Percentiles rank a stretch among this genome's conserved stretches.
Conservation (phyloP, 2,113 vertebrate species). For the Parotia lawesii region DNA sequence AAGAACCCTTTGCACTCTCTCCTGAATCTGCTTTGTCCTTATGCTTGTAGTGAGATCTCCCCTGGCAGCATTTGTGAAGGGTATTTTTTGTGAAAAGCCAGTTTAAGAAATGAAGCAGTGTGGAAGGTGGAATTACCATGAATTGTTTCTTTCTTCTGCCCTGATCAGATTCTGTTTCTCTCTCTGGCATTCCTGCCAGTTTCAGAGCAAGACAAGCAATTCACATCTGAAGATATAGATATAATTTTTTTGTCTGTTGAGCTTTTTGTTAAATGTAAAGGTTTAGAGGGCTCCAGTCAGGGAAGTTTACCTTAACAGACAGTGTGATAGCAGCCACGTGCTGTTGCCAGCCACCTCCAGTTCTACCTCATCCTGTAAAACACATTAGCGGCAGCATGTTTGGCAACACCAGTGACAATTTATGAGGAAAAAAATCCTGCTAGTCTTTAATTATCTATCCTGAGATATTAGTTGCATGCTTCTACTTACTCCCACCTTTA, state of each 20-base stretch:
- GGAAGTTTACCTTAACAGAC: neutral
- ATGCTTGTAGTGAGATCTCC: neutral
- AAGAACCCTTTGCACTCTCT: neutral
- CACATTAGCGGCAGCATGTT: neutral
- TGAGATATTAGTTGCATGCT: neutral
- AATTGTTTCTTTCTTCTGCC: neutral
- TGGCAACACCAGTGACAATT: neutral
- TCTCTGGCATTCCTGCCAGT: neutral
- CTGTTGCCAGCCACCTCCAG: neutral
- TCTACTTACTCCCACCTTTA: neutral
- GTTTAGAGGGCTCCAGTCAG: neutral
- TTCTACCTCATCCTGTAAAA: neutral
- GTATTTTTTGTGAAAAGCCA: slow-evolving; percentile 5
- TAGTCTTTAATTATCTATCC: slow-evolving; percentile 10
- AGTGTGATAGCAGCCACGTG: neutral
- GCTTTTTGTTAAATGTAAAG: neutral
- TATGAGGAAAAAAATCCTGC: neutral
- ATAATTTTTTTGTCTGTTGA: neutral
- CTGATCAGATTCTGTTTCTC: neutral
- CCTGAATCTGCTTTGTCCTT: neutral
- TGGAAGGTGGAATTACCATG: neutral
- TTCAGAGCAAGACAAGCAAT: neutral
- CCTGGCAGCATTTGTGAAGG: neutral
- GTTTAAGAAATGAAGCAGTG: neutral
- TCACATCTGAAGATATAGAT: neutral